These are phyloP conservation scores for Hylaeus volcanicus DNA, from an alignment of 1,140 invertebrate genomes.

Conservation along the genomic window DNA sequence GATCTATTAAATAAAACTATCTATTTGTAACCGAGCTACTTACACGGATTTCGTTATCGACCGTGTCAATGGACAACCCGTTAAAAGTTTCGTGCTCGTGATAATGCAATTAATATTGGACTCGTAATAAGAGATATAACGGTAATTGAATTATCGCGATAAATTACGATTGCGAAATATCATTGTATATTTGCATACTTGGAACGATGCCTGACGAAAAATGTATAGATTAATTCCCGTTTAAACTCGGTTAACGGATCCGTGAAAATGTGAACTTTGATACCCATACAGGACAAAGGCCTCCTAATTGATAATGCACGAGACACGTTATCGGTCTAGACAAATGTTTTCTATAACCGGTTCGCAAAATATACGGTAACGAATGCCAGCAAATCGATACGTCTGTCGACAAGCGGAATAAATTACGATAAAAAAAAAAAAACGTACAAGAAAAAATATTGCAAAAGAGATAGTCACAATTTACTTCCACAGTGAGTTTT, in stretches of 20 bases:
- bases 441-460: neutral
- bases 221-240: neutral
- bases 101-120: neutral
- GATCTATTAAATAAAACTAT: too few species aligned
- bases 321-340: too few species aligned
- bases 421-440: too few species aligned
- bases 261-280: neutral
- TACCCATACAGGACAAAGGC: neutral
- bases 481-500: constrained; percentile 43
- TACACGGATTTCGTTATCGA: neutral
- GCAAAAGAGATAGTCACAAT: constrained; percentile 40
- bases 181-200: neutral
- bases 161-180: neutral
- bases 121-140: neutral
- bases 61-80: neutral
- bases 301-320: too few species aligned
- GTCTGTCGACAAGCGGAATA: too few species aligned
- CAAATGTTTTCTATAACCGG: too few species aligned
- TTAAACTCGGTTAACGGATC: neutral
- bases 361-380: too few species aligned
- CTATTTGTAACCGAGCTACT: neutral
- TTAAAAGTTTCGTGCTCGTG: neutral
- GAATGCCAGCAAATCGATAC: too few species aligned
- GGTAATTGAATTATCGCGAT: constrained; percentile 12
- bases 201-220: neutral